phyloP scores from a whole-genome alignment of 2,113 vertebrate species.

The Apeltes quadracus region DNA sequence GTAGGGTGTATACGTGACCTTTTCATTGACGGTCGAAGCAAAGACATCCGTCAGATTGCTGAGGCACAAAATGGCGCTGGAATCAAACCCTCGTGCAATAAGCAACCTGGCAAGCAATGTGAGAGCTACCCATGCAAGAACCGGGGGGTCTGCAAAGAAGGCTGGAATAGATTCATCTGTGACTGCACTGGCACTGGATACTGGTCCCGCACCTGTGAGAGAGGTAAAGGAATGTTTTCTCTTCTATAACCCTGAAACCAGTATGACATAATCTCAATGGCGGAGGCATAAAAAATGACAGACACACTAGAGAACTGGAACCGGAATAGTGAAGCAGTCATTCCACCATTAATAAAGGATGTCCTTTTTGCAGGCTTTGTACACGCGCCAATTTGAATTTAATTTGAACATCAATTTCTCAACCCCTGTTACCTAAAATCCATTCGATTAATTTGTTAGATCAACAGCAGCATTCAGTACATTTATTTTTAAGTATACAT shows the following conservation, averaged over 20 bases:
- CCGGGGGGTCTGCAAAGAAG: slow-evolving; percentile 92
- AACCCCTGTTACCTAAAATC: background rate
- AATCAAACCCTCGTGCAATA: slow-evolving; percentile 95
- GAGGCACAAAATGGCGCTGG: slow-evolving; percentile 93
- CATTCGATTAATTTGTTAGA: background rate
- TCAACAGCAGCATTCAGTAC: too few relatives aligned
- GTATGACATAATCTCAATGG: slow-evolving; percentile 1
- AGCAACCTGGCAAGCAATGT: slow-evolving; percentile 90
- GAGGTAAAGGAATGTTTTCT: slow-evolving; percentile 79
- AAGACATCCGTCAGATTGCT: slow-evolving; percentile 96
- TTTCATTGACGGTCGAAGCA: slow-evolving; percentile 96
- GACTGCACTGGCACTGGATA: slow-evolving; percentile 96
- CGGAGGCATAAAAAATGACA: background rate
- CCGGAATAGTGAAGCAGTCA: background rate
- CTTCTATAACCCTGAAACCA: background rate
- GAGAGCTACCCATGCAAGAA: slow-evolving; percentile 97
- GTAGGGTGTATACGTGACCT: slow-evolving; percentile 96
- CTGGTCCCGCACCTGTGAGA: slow-evolving; percentile 96
- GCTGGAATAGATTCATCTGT: slow-evolving; percentile 99
- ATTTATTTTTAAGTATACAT: too few relatives aligned
- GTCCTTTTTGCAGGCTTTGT: background rate
- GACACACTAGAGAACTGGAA: background rate
- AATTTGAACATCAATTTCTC: background rate
- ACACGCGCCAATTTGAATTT: too few relatives aligned
- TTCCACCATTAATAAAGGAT: background rate